Evolutionary conservation across 2,797 vertebrate genomes (phyloP), one percentile per base, ranked within the genome.

Genomic region (Tolypeutes matacus): DNA sequence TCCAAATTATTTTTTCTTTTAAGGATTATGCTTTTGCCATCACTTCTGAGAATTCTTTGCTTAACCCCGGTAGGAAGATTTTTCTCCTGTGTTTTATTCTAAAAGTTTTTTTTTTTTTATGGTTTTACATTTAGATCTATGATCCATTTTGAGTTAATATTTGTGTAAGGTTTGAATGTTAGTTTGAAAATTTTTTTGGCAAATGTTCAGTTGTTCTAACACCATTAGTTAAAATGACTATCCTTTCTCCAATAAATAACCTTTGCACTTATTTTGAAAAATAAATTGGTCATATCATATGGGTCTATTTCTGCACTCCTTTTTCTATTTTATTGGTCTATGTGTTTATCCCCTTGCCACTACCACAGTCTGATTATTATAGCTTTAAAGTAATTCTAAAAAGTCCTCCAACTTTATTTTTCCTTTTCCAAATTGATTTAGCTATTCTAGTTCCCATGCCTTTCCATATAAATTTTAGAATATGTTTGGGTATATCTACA

Each of bases 351-450:
- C 64, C 72, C 67, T 83, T 88, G 56, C 82, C 49, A 81, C 42
- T 58, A 73, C 46, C 10, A 51, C 17, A 56, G 3, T 91, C 34
- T 94, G 81, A 42, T 85, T 86, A 49, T 46, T 85, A 27, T 64
- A 80, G 34, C 17, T 78, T 42, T 86, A 73, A 4, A 58, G 36
- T 80, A 82, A 58, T 94, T 90, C 81, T 90, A 51, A 85, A 89
- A 94, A 67, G n/a, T 75, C 49, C 6, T 81, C 29, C 49, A 80
- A 25, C 10, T 64, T 75, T 21, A 53, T 94, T 89, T 60, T 82
- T 65, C 31, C 64, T 90, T 84, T 64, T 75, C 21, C 73, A 31
- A 75, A 82, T 73, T 75, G 12, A 81, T 94, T 86, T 86, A 58
- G n/a, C 25, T 58, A 27, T 56, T 34, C 34, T 58, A 73, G 10